Evolutionary conservation across 2,797 vertebrate species (phyloP), one percentile per base, ranked within the genome.

Genomic region (Poecilia gillii): DNA sequence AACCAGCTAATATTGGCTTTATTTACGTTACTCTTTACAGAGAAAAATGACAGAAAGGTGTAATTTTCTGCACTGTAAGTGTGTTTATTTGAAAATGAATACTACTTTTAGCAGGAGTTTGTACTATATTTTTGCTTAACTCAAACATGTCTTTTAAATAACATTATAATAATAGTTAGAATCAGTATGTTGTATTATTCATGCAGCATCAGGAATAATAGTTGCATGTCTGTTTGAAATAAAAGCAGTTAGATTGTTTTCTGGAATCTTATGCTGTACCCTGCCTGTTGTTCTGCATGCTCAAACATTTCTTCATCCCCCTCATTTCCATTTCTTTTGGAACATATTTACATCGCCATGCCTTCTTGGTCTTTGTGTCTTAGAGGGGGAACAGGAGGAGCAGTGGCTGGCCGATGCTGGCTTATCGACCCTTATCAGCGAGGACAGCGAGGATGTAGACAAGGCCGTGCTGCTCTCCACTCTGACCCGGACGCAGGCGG

Each of bases 391-490:
- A 66, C 95, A 96, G 25, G 96, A 99, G 84, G 96, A 96, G 0
- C 96, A 96, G 91, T 97, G 97, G 97, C 94, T 99, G 51, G 96
- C 96, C 66, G 97, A 97, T 0, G 95, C 96, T 0, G 97, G 97
- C 14, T 93, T 98, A 43, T 96, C 96, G 0, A 95, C 95, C 62
- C 96, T 99, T 41, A 96, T 97, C 0, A 93, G 94, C 0, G 94
- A 94, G 0, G 96, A 96, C 51, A 85, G 90, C 0, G 96, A 96
- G 78, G 96, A 97, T 68, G 93, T 93, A 6, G 96, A 96, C 81
- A 96, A 97, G 5, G 90, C 90, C 0, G 85, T 96, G 72, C 93
- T 99, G 88, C 94, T 98, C 78, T 97, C 97, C 80, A 98, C 97
- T 5, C 93, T 98, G 81, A 98, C 97, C 23, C 93, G 91, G 85